phyloP scores from a whole-genome alignment of 2,797 vertebrate genomes.

The Lacerta viridis region DNA sequence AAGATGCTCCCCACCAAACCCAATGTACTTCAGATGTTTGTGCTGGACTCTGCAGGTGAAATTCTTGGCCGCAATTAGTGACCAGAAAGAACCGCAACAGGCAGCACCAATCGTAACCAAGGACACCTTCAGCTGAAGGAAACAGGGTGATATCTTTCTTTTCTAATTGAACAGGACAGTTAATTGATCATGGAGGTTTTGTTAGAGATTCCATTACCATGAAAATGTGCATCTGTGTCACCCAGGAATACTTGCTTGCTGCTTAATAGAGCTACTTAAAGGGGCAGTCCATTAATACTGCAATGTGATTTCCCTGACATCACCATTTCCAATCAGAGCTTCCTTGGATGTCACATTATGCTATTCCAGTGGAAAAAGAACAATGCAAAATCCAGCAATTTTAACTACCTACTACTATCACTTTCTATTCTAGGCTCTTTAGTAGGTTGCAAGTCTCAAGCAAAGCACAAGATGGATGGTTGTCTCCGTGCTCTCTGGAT shows the following conservation, averaged over 20 bases:
- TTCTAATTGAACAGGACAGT: slow-evolving; percentile 75
- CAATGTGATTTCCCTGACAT: slow-evolving; percentile 17
- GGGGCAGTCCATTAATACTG: slow-evolving; percentile 28
- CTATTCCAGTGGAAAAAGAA: not conserved
- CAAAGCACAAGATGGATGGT: too few species aligned
- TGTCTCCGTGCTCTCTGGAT: too few species aligned
- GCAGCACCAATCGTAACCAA: slow-evolving; percentile 48
- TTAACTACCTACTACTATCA: not conserved
- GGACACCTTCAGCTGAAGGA: slow-evolving; percentile 64
- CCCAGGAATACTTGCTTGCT: slow-evolving; percentile 30
- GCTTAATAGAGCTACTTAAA: slow-evolving; percentile 50
- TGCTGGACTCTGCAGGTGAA: slow-evolving; percentile 1
- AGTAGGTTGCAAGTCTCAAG: not conserved
- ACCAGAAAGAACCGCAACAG: not conserved
- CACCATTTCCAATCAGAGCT: not conserved
- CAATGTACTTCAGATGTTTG: not conserved
- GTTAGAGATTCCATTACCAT: slow-evolving; percentile 60
- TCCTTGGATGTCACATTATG: slow-evolving; percentile 37
- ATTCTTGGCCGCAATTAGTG: not conserved
- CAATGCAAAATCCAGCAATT: slow-evolving; percentile 15
- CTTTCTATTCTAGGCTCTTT: not conserved
- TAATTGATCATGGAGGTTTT: slow-evolving; percentile 70
- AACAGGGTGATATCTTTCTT: slow-evolving; percentile 69
- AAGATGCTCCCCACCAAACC: too few species aligned
- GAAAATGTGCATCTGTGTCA: slow-evolving; percentile 59